A percentile compares a stretch with the other conserved stretches of the same genome.
These are phyloP conservation scores for Drosophila sucinea DNA, from an alignment of 1,140 invertebrate genomes.

Conservation along the genomic window DNA sequence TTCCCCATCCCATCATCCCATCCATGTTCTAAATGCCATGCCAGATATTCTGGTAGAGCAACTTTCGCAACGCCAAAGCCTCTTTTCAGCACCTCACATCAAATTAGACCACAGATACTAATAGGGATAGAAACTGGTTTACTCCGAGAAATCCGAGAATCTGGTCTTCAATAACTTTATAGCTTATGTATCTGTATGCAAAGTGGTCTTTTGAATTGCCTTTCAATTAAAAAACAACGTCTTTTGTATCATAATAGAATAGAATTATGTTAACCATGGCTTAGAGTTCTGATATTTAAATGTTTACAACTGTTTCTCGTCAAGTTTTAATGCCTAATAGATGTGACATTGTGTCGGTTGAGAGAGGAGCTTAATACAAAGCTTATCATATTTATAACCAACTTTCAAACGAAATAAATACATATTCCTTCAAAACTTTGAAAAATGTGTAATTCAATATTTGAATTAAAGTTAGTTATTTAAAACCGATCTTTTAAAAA, in stretches of 20 bases:
- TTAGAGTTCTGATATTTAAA: neutral
- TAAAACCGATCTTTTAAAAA: too few relatives aligned
- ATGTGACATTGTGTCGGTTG: too few relatives aligned
- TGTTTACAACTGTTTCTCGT: too few relatives aligned
- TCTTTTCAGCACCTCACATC: conserved; percentile 1
- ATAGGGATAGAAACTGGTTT: conserved; percentile 9
- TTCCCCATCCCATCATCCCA: neutral
- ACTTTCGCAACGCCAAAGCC: conserved; percentile 39
- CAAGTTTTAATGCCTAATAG: too few relatives aligned
- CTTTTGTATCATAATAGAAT: neutral
- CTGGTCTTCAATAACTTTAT: neutral
- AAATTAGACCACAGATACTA: conserved; percentile 3
- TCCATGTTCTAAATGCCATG: conserved; percentile 29
- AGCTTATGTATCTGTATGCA: neutral
- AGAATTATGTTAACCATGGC: neutral
- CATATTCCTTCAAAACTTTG: too few relatives aligned
- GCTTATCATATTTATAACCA: too few relatives aligned
- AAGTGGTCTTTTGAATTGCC: neutral
- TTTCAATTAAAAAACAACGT: neutral
- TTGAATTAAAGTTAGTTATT: too few relatives aligned
- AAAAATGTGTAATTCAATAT: too few relatives aligned
- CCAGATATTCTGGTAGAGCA: conserved; percentile 41
- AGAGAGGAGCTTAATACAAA: too few relatives aligned
- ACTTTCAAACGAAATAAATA: too few relatives aligned
- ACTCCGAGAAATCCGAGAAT: neutral